Conservation (phyloP, 2,888 invertebrate species). For the Microplitis deprimator region DNA sequence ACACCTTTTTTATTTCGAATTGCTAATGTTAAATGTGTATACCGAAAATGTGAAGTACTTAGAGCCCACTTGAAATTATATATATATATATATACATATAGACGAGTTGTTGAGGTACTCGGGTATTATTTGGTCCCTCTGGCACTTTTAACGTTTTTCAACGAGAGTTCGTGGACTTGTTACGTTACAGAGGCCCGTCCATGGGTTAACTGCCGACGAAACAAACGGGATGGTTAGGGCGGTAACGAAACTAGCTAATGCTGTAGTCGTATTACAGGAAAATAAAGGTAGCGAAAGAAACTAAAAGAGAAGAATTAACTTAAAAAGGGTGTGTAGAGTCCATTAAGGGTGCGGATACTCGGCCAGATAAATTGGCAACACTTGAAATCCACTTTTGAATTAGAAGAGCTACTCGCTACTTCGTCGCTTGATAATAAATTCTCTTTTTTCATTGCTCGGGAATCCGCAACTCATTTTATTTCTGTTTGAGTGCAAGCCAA, state of each 20-base stretch:
- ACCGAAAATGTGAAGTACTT: not conserved
- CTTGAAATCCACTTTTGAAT: slow-evolving; percentile 60
- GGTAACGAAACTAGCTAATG: not conserved
- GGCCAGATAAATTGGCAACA: slow-evolving; percentile 56
- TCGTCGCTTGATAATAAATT: slow-evolving; percentile 44
- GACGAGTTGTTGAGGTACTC: not conserved
- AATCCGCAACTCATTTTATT: slow-evolving; percentile 3
- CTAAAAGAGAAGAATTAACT: not conserved
- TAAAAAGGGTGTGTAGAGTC: not conserved
- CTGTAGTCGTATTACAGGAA: not conserved
- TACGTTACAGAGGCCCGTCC: too few relatives aligned
- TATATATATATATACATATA: not conserved
- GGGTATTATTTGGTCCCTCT: not conserved
- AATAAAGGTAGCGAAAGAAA: slow-evolving; percentile 3
- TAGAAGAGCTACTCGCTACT: slow-evolving; percentile 56
- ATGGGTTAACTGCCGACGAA: not conserved
- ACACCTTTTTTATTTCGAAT: not conserved
- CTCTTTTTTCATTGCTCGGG: slow-evolving; percentile 5
- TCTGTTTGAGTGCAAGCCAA: too few relatives aligned
- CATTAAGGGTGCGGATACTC: slow-evolving; percentile 14
- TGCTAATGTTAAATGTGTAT: not conserved
- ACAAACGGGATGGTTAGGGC: not conserved
- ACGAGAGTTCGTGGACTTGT: not conserved
- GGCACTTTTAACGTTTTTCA: not conserved
- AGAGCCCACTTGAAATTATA: not conserved